Percentiles rank a stretch among this genome's conserved stretches.
phyloP scores from a whole-genome alignment of 2,797 vertebrate genomes.

The Carcharodon carcharias region DNA sequence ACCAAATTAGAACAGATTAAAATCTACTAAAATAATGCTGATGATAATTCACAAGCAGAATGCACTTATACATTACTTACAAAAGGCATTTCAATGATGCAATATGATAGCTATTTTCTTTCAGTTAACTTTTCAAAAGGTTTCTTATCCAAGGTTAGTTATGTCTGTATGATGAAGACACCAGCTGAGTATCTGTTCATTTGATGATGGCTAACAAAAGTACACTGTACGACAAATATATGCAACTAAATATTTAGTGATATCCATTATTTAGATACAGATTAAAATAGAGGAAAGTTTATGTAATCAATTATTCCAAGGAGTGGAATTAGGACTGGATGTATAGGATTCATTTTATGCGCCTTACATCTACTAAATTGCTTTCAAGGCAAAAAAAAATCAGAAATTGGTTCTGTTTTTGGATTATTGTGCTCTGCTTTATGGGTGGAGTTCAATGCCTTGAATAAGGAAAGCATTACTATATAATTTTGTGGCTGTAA shows the following conservation, averaged over 20 bases:
- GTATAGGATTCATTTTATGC: too few relatives aligned
- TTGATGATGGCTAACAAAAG: neutral
- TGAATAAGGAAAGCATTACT: neutral
- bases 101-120: neutral
- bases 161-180: neutral
- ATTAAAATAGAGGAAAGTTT: neutral
- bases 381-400: too few relatives aligned
- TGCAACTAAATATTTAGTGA: neutral
- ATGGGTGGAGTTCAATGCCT: too few relatives aligned
- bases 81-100: neutral
- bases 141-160: neutral
- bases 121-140: neutral
- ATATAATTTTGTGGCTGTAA: neutral
- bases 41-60: neutral
- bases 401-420: too few relatives aligned
- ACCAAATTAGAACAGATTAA: neutral
- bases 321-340: too few relatives aligned
- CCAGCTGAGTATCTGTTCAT: neutral
- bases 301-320: neutral
- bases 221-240: neutral
- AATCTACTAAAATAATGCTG: neutral
- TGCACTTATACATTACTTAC: neutral
- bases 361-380: too few relatives aligned
- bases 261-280: neutral
- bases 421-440: too few relatives aligned